Evolutionary conservation across 2,797 vertebrate genomes (phyloP).

Genomic region (Lagocephalus sceleratus): DNA sequence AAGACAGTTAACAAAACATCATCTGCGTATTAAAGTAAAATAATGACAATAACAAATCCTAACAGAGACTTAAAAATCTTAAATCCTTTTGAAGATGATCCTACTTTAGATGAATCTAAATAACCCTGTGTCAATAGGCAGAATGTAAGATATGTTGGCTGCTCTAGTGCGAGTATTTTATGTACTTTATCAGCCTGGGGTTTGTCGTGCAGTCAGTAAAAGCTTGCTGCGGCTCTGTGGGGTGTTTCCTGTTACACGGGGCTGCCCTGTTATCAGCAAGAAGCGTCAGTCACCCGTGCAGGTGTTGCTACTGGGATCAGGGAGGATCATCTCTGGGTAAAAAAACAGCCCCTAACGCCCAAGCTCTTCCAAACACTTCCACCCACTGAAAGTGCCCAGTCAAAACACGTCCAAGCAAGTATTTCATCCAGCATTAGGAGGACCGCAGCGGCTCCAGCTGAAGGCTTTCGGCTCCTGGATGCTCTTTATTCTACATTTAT

Average conservation of each 20-base stretch:
- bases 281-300: conserved; percentile 42
- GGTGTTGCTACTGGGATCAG: conserved; percentile 27
- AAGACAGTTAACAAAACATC: too few relatives aligned
- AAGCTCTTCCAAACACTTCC: conserved; percentile 12
- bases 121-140: too few relatives aligned
- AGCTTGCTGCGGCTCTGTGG: conserved; percentile 24
- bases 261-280: conserved; percentile 34
- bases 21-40: too few relatives aligned
- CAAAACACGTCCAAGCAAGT: neutral
- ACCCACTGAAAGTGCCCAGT: too few relatives aligned
- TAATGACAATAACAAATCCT: too few relatives aligned
- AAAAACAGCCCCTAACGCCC: neutral
- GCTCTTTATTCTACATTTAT: too few relatives aligned
- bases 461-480: too few relatives aligned
- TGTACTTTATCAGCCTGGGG: conserved; percentile 39
- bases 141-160: too few relatives aligned
- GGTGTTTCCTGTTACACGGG: conserved; percentile 33
- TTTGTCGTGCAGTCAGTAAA: conserved; percentile 42
- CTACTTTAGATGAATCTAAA: too few relatives aligned
- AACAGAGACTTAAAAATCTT: too few relatives aligned
- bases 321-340: neutral
- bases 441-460: neutral
- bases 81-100: too few relatives aligned
- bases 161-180: too few relatives aligned
- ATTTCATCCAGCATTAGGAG: neutral